Evolutionary conservation across 2,797 vertebrate species (phyloP).

Genomic region (Helicolenus hilgendorfi): DNA sequence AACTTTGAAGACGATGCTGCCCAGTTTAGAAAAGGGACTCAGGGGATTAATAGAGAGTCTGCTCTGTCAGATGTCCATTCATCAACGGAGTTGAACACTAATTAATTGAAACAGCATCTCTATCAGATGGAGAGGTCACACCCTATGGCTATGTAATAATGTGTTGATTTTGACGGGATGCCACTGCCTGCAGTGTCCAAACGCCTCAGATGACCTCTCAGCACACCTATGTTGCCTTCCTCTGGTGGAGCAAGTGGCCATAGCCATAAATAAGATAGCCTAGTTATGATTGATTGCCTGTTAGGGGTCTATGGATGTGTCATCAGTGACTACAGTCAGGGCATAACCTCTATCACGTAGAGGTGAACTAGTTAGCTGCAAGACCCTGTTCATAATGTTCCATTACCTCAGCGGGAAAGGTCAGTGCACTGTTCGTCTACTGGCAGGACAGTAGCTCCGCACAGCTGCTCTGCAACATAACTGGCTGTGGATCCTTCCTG

Average conservation of each 20-base stretch:
- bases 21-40: neutral
- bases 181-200: neutral
- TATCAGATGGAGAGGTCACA: neutral
- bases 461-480: slow-evolving; percentile 13
- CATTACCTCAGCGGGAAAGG: slow-evolving; percentile 37
- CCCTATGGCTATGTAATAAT: neutral
- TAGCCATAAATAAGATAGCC: neutral
- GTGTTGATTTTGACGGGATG: neutral
- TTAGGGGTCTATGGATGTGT: neutral
- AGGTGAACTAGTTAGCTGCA: neutral
- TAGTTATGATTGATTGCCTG: neutral
- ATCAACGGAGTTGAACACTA: neutral
- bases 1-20: neutral
- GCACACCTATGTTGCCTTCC: neutral
- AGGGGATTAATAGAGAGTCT: neutral
- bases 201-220: neutral
- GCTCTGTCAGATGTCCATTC: neutral
- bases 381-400: neutral
- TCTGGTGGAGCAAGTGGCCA: neutral
- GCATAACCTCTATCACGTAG: neutral
- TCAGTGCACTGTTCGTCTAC: slow-evolving; percentile 10
- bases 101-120: slow-evolving; percentile 7
- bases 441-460: neutral
- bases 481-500: neutral
- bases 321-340: neutral